Evolutionary conservation across 2,888 invertebrate species (phyloP), one percentile per base, ranked within the genome.

Genomic region (Phortica magna): DNA sequence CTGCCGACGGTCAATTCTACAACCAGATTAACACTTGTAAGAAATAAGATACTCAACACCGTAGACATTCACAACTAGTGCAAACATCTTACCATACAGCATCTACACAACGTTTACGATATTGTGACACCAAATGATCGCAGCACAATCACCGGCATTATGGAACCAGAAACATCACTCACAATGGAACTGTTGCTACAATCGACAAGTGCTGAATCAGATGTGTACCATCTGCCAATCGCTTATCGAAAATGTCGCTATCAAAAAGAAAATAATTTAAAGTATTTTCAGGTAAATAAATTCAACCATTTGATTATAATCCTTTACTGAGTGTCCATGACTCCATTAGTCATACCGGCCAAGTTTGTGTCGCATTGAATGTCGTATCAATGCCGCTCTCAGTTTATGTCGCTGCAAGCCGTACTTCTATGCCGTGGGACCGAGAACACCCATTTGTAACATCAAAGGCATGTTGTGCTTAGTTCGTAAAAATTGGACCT

Each of bases 191-290:
- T 90, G 0, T 39, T 84, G 10, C 65, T 91, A 6, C 77, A 76
- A 5, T 73, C 88, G n/a, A 80, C 83, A 22, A 81, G 84, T 14
- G 88, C 91, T 0, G 91, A 89, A 73, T 75, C 68, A 0, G 88
- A 88, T 68, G 89, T 91, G 3, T 81, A 86, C 7, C 81, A 87
- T 75, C 74, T 91, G 22, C 91, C 91, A 0, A 83, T 90, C 19
- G 80, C 85, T 31, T 89, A 88, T 80, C 83, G 91, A 67, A 91
- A 90, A 79, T 91, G 91, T 77, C 89, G 90, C 42, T 91, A 90
- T 67, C 74, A 70, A 0, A 80, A 89, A 70, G 92, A 91, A 78
- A 87, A 89, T 65, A 81, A 89, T 77, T 85, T 91, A 0, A 55
- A 88, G 59, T 90, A 88, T 77, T 91, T 87, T 73, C 78, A 79